These are phyloP conservation scores for Antennarius striatus DNA, from an alignment of 2,113 vertebrate genomes.

Conservation along the genomic window DNA sequence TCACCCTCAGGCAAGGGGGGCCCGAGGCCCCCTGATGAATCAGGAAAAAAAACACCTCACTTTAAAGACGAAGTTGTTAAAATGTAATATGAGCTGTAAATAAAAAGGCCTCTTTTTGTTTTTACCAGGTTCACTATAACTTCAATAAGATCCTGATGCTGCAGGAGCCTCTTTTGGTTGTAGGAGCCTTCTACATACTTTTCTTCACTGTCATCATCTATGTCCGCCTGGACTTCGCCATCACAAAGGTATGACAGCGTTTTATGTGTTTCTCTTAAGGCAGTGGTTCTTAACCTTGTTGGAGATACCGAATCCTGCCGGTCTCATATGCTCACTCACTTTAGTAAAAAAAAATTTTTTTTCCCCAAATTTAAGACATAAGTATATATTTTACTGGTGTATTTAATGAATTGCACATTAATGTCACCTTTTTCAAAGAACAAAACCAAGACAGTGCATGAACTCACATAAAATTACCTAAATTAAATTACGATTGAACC, in stretches of 20 bases:
- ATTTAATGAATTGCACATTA: too few species aligned
- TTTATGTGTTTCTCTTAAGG: background rate
- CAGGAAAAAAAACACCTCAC: background rate
- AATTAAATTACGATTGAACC: too few species aligned
- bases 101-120: background rate
- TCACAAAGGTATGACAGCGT: conserved; percentile 90
- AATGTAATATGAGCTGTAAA: background rate
- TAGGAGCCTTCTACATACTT: conserved; percentile 95
- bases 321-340: too few species aligned
- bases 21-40: background rate
- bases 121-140: conserved; percentile 91
- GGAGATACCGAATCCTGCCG: too few species aligned
- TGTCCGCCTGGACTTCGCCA: conserved; percentile 96
- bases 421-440: too few species aligned
- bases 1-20: background rate
- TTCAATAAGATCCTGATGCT: conserved; percentile 99
- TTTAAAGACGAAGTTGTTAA: background rate
- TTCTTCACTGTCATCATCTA: conserved; percentile 98
- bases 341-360: too few species aligned
- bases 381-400: too few species aligned
- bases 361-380: too few species aligned
- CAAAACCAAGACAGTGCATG: too few species aligned
- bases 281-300: too few species aligned
- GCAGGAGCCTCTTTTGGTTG: conserved; percentile 95
- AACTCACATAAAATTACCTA: too few species aligned